These are phyloP conservation scores for Glossophaga mutica DNA, from an alignment of 2,797 vertebrate genomes.

Conservation along the genomic window DNA sequence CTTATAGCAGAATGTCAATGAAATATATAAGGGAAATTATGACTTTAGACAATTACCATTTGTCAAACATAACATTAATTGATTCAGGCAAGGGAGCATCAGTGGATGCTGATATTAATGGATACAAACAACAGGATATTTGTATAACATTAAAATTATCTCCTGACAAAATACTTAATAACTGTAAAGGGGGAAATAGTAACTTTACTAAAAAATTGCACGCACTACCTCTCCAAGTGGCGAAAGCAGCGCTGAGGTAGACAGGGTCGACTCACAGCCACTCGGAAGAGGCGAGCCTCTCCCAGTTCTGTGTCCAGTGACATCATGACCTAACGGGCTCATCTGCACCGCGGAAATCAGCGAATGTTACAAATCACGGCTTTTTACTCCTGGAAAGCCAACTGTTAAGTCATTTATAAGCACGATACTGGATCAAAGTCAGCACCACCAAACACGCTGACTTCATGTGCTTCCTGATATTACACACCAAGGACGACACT, in stretches of 20 bases:
- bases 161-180: neutral
- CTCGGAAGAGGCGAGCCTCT: neutral
- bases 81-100: slow-evolving; percentile 3
- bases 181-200: neutral
- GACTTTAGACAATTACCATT: neutral
- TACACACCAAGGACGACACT: neutral
- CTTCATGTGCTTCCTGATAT: neutral
- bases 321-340: neutral
- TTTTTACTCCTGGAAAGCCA: neutral
- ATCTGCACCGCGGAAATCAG: neutral
- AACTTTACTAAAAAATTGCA: neutral
- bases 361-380: neutral
- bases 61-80: neutral
- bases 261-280: neutral
- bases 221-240: neutral
- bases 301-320: neutral
- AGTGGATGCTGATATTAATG: neutral
- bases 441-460: neutral
- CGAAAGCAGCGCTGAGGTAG: neutral
- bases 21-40: neutral
- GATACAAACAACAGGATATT: neutral
- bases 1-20: neutral
- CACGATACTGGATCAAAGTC: neutral
- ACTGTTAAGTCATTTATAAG: neutral
- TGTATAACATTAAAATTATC: neutral